Percentiles rank a stretch among this genome's conserved stretches.
phyloP scores from a whole-genome alignment of 2,888 invertebrate genomes.

The Tupiocoris notatus region DNA sequence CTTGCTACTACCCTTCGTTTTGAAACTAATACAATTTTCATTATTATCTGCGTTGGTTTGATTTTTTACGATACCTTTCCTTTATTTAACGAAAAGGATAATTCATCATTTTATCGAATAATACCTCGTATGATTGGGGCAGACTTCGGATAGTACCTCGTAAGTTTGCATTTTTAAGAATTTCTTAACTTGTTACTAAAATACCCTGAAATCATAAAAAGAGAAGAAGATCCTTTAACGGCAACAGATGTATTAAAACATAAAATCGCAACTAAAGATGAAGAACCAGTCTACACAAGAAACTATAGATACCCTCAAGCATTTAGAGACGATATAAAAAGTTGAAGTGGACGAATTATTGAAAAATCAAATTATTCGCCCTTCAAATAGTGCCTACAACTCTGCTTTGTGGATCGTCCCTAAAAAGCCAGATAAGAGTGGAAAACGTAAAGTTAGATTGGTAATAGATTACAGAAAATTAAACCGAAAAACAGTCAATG shows the following conservation, averaged over 20 bases:
- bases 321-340: neutral
- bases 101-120: constrained; percentile 13
- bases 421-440: neutral
- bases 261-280: constrained; percentile 31
- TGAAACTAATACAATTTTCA: too few relatives aligned
- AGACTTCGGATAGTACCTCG: constrained; percentile 4
- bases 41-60: neutral
- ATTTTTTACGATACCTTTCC: constrained; percentile 2
- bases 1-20: constrained; percentile 1
- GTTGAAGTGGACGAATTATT: neutral
- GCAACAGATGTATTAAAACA: constrained; percentile 29
- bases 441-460: neutral
- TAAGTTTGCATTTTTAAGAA: too few relatives aligned
- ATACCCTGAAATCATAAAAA: constrained; percentile 13
- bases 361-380: neutral
- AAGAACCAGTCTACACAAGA: constrained; percentile 23
- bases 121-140: constrained; percentile 5
- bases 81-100: too few relatives aligned
- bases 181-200: too few relatives aligned
- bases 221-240: constrained; percentile 27
- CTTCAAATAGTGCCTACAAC: neutral
- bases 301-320: neutral
- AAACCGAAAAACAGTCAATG: neutral
- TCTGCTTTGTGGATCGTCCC: neutral
- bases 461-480: too few relatives aligned